Conservation (phyloP, 2,113 vertebrate genomes). For the Oceanodroma tethys region DNA sequence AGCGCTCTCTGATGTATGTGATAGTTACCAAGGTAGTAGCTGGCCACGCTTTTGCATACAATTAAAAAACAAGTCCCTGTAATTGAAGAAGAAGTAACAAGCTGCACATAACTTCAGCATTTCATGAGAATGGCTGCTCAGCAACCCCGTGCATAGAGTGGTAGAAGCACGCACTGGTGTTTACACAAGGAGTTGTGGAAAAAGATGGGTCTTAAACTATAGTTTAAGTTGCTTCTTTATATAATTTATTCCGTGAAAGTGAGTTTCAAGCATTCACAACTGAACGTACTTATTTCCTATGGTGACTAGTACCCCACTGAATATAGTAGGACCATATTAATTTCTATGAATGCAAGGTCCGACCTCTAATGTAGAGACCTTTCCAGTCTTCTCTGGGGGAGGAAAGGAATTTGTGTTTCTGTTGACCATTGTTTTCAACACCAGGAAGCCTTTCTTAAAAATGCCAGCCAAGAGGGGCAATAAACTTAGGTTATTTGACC, state of each 20-base stretch:
- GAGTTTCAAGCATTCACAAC: not conserved
- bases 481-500: not conserved
- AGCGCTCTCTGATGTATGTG: not conserved
- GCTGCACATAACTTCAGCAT: not conserved
- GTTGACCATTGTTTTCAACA: not conserved
- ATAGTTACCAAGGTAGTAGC: not conserved
- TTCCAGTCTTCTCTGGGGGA: not conserved
- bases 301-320: not conserved
- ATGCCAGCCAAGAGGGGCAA: not conserved
- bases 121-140: not conserved
- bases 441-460: not conserved
- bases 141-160: fast-evolving
- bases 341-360: not conserved
- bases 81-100: not conserved
- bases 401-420: not conserved
- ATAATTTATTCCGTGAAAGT: not conserved
- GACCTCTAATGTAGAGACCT: not conserved
- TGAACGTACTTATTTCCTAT: fast-evolving
- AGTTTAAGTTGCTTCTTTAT: not conserved
- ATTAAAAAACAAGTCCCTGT: not conserved
- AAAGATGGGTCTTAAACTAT: not conserved
- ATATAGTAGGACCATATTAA: not conserved
- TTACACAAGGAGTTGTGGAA: not conserved
- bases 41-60: not conserved
- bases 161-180: not conserved